These are phyloP conservation scores for Philereme transversata DNA, from an alignment of 2,888 invertebrate genomes.

Conservation along the genomic window DNA sequence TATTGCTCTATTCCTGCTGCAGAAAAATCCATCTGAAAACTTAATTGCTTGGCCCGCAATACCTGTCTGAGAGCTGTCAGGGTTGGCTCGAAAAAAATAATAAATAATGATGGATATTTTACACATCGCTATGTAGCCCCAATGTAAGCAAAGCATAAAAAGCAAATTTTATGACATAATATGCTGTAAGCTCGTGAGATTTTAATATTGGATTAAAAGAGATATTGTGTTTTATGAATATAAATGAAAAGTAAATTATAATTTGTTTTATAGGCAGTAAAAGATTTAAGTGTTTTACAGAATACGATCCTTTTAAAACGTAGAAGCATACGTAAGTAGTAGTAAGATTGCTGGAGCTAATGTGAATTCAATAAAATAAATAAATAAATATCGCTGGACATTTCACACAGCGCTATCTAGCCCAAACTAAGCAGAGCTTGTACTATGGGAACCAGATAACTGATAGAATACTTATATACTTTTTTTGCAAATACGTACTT, in stretches of 20 bases:
- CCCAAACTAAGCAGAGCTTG: no score
- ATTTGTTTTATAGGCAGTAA: slow-evolving; percentile 12
- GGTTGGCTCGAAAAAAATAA: slow-evolving; percentile 42
- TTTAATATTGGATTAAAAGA: slow-evolving; percentile 35
- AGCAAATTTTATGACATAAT: slow-evolving; percentile 30
- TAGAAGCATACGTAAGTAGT: not conserved
- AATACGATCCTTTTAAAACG: not conserved
- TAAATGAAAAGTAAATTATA: slow-evolving; percentile 5
- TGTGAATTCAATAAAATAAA: no score
- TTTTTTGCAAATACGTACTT: no score
- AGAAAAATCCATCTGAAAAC: slow-evolving; percentile 65
- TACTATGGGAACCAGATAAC: no score
- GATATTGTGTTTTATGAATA: slow-evolving; percentile 19
- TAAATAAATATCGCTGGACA: no score
- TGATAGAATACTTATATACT: no score
- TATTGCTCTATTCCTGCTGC: slow-evolving; percentile 57
- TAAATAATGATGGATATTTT: no score
- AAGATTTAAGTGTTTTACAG: not conserved
- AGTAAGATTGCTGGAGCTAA: not conserved
- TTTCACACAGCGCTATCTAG: no score
- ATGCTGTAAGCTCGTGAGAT: slow-evolving; percentile 31
- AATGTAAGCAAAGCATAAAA: no score
- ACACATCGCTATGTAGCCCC: no score
- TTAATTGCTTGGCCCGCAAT: slow-evolving; percentile 64
- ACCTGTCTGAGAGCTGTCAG: slow-evolving; percentile 53